These are phyloP conservation scores for Oasisia sp. DNA, from an alignment of 2,888 invertebrate species.

Conservation along the genomic window DNA sequence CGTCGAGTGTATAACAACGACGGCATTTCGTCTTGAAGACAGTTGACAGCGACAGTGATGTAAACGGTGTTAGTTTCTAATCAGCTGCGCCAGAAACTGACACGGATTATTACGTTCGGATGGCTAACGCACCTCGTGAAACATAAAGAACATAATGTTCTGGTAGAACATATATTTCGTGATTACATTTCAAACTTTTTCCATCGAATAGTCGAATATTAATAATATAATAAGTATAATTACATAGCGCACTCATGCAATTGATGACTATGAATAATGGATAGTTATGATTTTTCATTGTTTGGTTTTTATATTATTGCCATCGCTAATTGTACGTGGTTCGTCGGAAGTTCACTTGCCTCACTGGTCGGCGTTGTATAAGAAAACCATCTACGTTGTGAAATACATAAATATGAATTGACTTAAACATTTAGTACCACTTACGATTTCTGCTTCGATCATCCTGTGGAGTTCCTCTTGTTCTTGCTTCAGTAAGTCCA, in stretches of 20 bases:
- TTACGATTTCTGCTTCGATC: not conserved
- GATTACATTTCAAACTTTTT: not conserved
- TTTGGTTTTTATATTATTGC: not conserved
- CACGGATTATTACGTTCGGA: no score
- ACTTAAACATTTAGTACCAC: not conserved
- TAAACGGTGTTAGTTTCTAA: not conserved
- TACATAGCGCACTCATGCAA: no score
- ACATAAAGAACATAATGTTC: not conserved
- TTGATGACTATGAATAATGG: not conserved
- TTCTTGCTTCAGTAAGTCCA: conserved; percentile 3
- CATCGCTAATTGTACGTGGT: not conserved
- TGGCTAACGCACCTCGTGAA: no score
- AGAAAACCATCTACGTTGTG: not conserved
- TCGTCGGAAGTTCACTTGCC: not conserved
- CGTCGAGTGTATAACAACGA: no score
- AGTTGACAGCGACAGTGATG: not conserved
- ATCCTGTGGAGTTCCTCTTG: not conserved
- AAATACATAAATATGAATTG: not conserved
- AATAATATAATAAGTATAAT: not conserved
- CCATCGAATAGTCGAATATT: not conserved
- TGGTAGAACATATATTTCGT: not conserved
- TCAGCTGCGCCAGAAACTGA: no score
- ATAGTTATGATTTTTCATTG: not conserved
- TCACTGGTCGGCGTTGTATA: not conserved
- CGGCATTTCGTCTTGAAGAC: no score